Base-by-base conservation (phyloP, 2,797 vertebrate genomes). In the Sus cebifrons region DNA sequence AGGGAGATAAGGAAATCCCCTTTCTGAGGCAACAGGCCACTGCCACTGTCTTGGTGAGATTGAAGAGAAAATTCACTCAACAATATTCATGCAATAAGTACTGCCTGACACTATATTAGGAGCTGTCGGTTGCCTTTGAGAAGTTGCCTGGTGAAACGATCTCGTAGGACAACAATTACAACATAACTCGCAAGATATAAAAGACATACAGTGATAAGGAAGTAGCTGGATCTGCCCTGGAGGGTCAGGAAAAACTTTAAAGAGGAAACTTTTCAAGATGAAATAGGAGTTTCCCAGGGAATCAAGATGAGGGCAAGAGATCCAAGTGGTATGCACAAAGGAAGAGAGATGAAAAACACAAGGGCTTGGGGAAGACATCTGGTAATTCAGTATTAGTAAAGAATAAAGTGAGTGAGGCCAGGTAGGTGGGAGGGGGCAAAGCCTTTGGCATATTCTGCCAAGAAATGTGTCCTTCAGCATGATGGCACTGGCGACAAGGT, bases 11-110 rank as follows among this genome's bases (percentile, higher is more conserved):
- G n/a, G 25, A 96, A 95, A 91, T 23, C 4, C 16, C 36, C 56
- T 96, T 91, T 78, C 70, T 54, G 52, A 97, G 15, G n/a, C 81
- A 68, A 13, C 6, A 25, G 15, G 36, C 36, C 36, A 36, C 36
- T 36, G 27, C 32, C 58, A 36, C 2, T 67, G 4, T 78, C 29
- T 23, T 20, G 14, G 32, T 68, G 3, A 86, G 25, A 73, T 13
- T 6, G 25, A 87, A 60, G 16, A n/a, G 11, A 62, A 56, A 56
- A 74, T 77, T 88, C 49, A 91, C 15, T 75, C 83, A 89, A 36
- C 17, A 71, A 77, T 29, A 77, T 12, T 70, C 49, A 52, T 36
- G 36, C 74, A 6, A 21, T 70, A 75, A 78, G 23, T 60, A 60
- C 21, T 13, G 11, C 6, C 44, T 21, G 64, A 78, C 11, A 32